Percentiles rank a stretch among this genome's conserved stretches.
Evolutionary conservation across 2,113 vertebrate genomes (phyloP).

Genomic region (Coptodon rendalli): DNA sequence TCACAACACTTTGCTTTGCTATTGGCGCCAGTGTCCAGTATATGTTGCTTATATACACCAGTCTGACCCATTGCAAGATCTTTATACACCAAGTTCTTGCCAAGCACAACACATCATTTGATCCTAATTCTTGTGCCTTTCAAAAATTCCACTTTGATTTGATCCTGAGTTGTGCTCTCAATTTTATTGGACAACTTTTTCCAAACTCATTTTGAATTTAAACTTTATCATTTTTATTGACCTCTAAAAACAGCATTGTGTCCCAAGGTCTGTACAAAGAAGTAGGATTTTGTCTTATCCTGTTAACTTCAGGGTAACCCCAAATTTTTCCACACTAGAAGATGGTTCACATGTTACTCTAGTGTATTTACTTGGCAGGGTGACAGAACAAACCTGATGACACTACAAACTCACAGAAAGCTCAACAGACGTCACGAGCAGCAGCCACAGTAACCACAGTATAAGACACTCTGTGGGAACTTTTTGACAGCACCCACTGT

Average conservation of each 20-base stretch:
- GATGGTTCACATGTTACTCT: background rate
- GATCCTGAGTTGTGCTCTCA: background rate
- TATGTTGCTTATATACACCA: background rate
- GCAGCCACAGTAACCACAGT: background rate
- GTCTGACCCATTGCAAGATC: background rate
- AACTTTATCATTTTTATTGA: background rate
- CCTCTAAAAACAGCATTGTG: background rate
- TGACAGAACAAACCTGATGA: background rate
- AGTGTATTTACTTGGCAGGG: background rate
- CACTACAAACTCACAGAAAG: background rate
- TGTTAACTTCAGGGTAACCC: background rate
- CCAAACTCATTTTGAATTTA: background rate
- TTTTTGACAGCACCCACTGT: background rate
- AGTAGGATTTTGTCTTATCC: rapidly evolving
- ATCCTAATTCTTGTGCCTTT: background rate
- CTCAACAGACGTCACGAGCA: background rate
- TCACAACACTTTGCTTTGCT: background rate
- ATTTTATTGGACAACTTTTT: background rate
- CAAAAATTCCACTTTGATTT: background rate
- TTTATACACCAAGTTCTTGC: background rate
- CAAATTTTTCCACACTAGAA: background rate
- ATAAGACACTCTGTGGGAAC: background rate
- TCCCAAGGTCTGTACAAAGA: background rate
- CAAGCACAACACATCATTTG: background rate
- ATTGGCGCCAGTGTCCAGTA: background rate